Conservation (phyloP, 2,888 invertebrate species). For the Podotricha telesiphe region DNA sequence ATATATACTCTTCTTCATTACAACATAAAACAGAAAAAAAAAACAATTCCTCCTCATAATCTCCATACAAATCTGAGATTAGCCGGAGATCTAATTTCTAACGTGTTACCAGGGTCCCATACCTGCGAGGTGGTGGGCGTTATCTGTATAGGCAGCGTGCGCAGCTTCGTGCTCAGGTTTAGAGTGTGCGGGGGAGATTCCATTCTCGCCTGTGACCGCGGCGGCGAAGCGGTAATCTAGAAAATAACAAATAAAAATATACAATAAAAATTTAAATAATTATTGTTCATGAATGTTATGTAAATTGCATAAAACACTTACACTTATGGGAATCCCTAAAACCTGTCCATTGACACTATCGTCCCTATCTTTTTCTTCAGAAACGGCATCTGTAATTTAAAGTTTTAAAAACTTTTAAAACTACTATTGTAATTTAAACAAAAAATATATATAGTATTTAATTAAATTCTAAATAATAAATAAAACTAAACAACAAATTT, state of each 20-base stretch:
- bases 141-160: slow-evolving; percentile 75
- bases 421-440: neutral
- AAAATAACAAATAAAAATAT: slow-evolving; percentile 40
- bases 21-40: neutral
- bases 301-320: slow-evolving; percentile 56
- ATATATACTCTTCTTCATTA: neutral
- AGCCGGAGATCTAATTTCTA: slow-evolving; percentile 67
- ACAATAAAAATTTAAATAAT: neutral
- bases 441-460: no score
- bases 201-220: slow-evolving; percentile 58
- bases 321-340: slow-evolving; percentile 76
- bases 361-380: slow-evolving; percentile 69
- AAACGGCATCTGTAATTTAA: slow-evolving; percentile 60
- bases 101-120: slow-evolving; percentile 70
- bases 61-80: slow-evolving; percentile 49
- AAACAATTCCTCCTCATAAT: slow-evolving; percentile 8
- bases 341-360: slow-evolving; percentile 71
- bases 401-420: slow-evolving; percentile 33
- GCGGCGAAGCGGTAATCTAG: slow-evolving; percentile 72
- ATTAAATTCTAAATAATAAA: no score
- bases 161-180: slow-evolving; percentile 76
- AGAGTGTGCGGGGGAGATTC: slow-evolving; percentile 67
- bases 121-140: slow-evolving; percentile 78
- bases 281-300: no score
- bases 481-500: neutral